These are phyloP conservation scores for Dendropsophus ebraccatus DNA, from an alignment of 2,113 vertebrate species.

Conservation along the genomic window DNA sequence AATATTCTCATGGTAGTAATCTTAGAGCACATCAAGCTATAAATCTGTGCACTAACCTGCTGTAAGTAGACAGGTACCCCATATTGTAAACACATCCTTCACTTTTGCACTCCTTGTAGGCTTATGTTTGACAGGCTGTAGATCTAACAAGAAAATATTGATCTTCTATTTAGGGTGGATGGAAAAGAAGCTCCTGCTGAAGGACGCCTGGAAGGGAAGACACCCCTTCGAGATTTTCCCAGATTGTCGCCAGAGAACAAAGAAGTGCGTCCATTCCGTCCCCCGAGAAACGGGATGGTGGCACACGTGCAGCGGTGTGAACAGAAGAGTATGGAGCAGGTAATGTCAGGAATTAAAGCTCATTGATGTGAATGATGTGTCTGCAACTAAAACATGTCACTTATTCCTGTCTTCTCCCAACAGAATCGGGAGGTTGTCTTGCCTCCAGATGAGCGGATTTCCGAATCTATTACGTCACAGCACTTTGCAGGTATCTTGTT, in stretches of 20 bases:
- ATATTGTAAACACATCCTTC: too few relatives aligned
- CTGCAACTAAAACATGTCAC: too few relatives aligned
- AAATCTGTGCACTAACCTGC: too few relatives aligned
- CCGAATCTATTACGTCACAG: constrained; percentile 78
- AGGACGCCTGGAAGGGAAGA: constrained; percentile 78
- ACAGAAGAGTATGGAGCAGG: constrained; percentile 72
- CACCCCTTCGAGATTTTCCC: constrained; percentile 70
- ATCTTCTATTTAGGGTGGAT: constrained; percentile 79
- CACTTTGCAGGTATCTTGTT: constrained; percentile 82
- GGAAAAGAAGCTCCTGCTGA: constrained; percentile 81
- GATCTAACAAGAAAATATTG: neutral
- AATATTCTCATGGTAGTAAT: too few relatives aligned
- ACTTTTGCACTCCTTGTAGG: too few relatives aligned
- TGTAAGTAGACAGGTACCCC: too few relatives aligned
- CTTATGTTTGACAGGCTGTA: neutral
- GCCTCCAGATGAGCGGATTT: constrained; percentile 83
- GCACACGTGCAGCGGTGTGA: constrained; percentile 78
- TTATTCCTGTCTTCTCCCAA: neutral
- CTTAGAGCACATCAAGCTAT: too few relatives aligned
- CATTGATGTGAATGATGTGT: neutral
- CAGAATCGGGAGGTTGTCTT: constrained; percentile 69
- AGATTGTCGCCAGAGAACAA: constrained; percentile 83
- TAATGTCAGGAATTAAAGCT: constrained; percentile 27
- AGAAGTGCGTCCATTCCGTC: constrained; percentile 78
- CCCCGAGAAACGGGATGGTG: constrained; percentile 81